These are phyloP conservation scores for Drosophila tani DNA, from an alignment of 1,140 invertebrate genomes.

Conservation along the genomic window DNA sequence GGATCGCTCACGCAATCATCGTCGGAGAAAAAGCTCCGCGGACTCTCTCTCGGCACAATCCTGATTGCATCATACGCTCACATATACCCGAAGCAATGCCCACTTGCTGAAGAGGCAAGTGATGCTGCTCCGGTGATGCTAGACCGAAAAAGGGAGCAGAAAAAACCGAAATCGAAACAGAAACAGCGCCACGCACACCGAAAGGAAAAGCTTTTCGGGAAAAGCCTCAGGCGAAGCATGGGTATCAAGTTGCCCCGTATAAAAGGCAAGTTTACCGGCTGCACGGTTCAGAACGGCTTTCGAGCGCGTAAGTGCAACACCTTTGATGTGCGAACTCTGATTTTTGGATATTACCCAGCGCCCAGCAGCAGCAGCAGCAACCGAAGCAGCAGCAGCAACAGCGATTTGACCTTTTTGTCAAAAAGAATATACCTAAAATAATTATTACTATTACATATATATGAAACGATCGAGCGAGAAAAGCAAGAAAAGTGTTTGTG, in stretches of 20 bases:
- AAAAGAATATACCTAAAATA: slow-evolving; percentile 55
- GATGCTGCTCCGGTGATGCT: slow-evolving; percentile 47
- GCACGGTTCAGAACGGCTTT: slow-evolving; percentile 95
- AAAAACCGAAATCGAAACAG: slow-evolving; percentile 63
- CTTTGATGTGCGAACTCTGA: slow-evolving; percentile 83
- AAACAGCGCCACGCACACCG: slow-evolving; percentile 44
- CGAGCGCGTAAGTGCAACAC: slow-evolving; percentile 92
- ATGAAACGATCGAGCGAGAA: slow-evolving; percentile 43
- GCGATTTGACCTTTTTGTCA: slow-evolving; percentile 74
- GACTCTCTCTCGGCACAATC: slow-evolving; percentile 42
- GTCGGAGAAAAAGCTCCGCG: slow-evolving; percentile 40
- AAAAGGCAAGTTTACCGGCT: slow-evolving; percentile 90
- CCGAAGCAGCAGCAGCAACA: slow-evolving; percentile 44
- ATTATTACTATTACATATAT: slow-evolving; percentile 40
- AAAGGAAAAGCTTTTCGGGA: slow-evolving; percentile 64
- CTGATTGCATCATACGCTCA: slow-evolving; percentile 80
- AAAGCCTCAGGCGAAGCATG: slow-evolving; percentile 62
- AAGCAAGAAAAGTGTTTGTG: slow-evolving; percentile 49
- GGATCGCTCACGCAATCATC: slow-evolving; percentile 56
- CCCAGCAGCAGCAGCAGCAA: slow-evolving; percentile 18
- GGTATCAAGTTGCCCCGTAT: slow-evolving; percentile 93
- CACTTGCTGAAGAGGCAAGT: slow-evolving; percentile 57
- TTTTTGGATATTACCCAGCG: slow-evolving; percentile 68
- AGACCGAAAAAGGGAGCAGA: slow-evolving; percentile 84
- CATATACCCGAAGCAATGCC: slow-evolving; percentile 46